Evolutionary conservation across 2,888 invertebrate species (phyloP).

Genomic region (Trimorus sp.): DNA sequence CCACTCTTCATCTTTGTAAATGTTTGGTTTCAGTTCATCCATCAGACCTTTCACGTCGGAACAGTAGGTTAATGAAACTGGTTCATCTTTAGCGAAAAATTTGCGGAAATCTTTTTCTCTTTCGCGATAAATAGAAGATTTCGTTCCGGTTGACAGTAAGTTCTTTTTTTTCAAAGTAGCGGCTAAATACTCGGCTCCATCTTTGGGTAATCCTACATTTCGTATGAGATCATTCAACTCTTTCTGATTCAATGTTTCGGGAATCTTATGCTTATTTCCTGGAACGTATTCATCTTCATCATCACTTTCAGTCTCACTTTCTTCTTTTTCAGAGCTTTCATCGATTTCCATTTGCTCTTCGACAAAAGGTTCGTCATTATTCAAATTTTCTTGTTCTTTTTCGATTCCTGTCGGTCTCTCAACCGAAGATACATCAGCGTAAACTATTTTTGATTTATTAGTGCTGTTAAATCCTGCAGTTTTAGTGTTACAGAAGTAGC

Average conservation of each 20-base stretch:
- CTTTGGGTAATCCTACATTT: slow-evolving; percentile 68
- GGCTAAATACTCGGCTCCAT: slow-evolving; percentile 62
- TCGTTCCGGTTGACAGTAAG: slow-evolving; percentile 51
- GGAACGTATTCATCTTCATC: background rate
- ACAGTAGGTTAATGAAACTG: background rate
- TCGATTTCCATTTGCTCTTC: slow-evolving; percentile 15
- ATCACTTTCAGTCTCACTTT: slow-evolving; percentile 13
- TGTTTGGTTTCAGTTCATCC: no score
- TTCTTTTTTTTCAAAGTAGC: slow-evolving; percentile 63
- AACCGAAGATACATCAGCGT: slow-evolving; percentile 24
- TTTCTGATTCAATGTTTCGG: slow-evolving; percentile 56
- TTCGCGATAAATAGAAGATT: slow-evolving; percentile 47
- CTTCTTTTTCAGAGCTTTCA: slow-evolving; percentile 15
- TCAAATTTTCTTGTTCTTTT: slow-evolving; percentile 5
- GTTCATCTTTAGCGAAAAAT: slow-evolving; percentile 1
- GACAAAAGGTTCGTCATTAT: background rate
- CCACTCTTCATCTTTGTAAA: no score
- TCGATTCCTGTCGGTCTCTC: slow-evolving; percentile 10
- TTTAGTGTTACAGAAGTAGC: slow-evolving; percentile 26
- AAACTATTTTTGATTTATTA: slow-evolving; percentile 21
- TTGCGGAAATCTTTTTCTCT: slow-evolving; percentile 43
- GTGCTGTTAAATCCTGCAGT: slow-evolving; percentile 24
- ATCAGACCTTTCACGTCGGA: background rate
- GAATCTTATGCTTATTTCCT: background rate
- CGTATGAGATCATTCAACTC: slow-evolving; percentile 67